phyloP scores from a whole-genome alignment of 2,797 vertebrate genomes.

The Ctenopoma multispine region DNA sequence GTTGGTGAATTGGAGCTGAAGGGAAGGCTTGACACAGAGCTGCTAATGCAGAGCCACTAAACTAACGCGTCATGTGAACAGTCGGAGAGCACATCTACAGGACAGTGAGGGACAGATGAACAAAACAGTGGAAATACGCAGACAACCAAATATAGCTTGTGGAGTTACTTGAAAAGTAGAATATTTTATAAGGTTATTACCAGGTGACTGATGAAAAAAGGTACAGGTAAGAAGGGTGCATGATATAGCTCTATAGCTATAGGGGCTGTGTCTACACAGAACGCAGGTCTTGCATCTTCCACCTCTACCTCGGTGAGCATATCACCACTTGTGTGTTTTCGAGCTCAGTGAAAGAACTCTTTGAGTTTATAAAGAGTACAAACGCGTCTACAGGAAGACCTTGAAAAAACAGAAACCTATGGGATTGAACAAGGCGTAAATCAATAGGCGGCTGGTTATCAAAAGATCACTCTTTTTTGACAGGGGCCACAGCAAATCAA shows the following conservation, averaged over 20 bases:
- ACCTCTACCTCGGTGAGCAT: too few species aligned
- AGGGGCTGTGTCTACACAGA: neutral
- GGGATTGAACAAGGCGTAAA: neutral
- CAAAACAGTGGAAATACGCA: neutral
- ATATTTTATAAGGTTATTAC: too few species aligned
- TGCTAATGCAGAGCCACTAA: conserved; percentile 67
- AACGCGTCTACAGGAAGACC: too few species aligned
- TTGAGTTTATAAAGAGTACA: neutral
- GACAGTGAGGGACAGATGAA: conserved; percentile 1
- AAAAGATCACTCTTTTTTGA: neutral
- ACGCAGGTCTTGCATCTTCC: too few species aligned
- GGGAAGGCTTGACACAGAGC: conserved; percentile 69
- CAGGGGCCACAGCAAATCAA: neutral
- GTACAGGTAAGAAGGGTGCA: neutral
- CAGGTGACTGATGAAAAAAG: too few species aligned
- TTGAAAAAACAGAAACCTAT: neutral
- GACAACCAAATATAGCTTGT: neutral
- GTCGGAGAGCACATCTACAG: conserved; percentile 29
- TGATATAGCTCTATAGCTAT: too few species aligned
- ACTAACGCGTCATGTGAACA: conserved; percentile 29
- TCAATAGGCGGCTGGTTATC: neutral
- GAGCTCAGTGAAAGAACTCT: neutral
- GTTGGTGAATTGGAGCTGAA: conserved; percentile 81
- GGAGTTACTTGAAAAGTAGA: neutral
- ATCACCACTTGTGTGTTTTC: too few species aligned